Conservation (phyloP, 2,113 vertebrate species). For the Eurystomus gularis region DNA sequence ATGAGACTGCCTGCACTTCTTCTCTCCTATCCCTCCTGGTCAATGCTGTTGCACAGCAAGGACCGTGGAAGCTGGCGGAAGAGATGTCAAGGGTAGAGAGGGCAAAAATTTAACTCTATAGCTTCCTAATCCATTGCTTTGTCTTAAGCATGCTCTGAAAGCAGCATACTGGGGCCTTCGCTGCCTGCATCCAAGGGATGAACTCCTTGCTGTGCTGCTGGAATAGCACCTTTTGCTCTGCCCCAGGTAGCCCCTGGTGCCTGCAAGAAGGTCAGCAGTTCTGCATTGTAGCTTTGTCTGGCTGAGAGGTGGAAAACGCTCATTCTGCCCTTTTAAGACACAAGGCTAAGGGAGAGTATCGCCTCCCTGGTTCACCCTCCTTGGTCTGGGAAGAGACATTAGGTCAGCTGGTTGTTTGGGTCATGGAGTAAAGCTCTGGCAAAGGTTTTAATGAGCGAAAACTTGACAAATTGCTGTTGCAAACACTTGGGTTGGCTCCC, state of each 20-base stretch:
- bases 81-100: not conserved
- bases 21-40: not conserved
- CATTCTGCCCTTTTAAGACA: not conserved
- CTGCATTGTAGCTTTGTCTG: accelerated
- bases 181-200: not conserved
- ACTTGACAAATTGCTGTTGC: not conserved
- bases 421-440: not conserved
- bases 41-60: not conserved
- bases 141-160: not conserved
- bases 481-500: not conserved
- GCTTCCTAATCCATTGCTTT: not conserved
- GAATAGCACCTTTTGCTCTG: not conserved
- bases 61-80: not conserved
- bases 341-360: accelerated
- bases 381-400: not conserved
- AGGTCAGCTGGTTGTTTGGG: not conserved
- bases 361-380: not conserved
- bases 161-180: accelerated
- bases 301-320: not conserved
- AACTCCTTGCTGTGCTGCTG: not conserved
- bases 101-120: not conserved
- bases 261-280: not conserved
- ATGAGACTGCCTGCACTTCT: not conserved
- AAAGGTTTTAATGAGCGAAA: not conserved
- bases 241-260: not conserved